A percentile compares a stretch with the other conserved stretches of the same genome.
These are phyloP conservation scores for Drosophila multiciliata DNA, from an alignment of 2,888 invertebrate genomes.

Conservation along the genomic window DNA sequence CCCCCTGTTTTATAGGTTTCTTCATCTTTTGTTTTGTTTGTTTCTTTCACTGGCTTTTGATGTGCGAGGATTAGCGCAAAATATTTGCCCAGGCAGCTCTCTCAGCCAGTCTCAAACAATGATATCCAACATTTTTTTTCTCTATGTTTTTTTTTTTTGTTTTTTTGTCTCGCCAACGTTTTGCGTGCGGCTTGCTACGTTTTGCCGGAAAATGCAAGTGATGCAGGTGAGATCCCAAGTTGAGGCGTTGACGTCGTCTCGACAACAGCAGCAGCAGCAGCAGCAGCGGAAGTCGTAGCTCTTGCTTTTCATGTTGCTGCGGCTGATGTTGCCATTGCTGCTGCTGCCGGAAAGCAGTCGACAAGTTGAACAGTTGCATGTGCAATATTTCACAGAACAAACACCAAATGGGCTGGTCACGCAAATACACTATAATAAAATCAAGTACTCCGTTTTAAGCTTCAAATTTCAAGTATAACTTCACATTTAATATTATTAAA, in stretches of 20 bases:
- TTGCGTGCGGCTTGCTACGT: constrained; percentile 30
- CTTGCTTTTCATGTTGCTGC: constrained; percentile 44
- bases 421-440: constrained; percentile 7
- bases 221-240: constrained; percentile 46
- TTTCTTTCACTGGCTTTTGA: constrained; percentile 39
- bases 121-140: constrained; percentile 55
- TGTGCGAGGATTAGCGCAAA: constrained; percentile 72
- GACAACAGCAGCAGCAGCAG: constrained; percentile 11
- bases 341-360: constrained; percentile 63
- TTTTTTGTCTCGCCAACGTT: constrained; percentile 27
- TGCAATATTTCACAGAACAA: constrained; percentile 61
- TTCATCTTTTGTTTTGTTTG: constrained; percentile 14
- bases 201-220: constrained; percentile 74
- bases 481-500: not conserved
- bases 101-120: constrained; percentile 67
- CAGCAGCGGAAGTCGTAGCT: constrained; percentile 71
- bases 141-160: constrained; percentile 19
- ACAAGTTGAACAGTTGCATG: constrained; percentile 68
- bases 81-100: constrained; percentile 69
- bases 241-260: constrained; percentile 52
- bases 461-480: not conserved
- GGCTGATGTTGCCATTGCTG: not conserved
- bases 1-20: constrained; percentile 4
- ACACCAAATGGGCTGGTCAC: constrained; percentile 44
- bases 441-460: not conserved